Evolutionary conservation across 2,888 invertebrate species (phyloP), one percentile per base, ranked within the genome.

Genomic region (Candidula unifasciata): DNA sequence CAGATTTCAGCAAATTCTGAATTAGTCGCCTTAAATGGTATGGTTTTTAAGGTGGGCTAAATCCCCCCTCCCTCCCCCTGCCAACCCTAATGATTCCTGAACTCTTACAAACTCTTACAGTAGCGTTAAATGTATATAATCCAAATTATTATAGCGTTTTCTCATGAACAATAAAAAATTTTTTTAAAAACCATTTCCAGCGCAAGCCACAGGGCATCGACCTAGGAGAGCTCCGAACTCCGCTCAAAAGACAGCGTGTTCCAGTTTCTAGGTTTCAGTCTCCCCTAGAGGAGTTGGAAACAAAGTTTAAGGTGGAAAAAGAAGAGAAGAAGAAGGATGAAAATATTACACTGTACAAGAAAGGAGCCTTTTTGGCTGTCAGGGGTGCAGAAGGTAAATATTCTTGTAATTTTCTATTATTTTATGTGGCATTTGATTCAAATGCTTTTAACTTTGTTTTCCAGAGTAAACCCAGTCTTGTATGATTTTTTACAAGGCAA

Each of bases 311-410:
- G 10, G 82, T 88, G 21, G 89, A 89, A 0, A 90, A 90, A 86
- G 85, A 88, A 0, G 89, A 88, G 76, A 84, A 88, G n/a, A 87
- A 88, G 30, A 90, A 91, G 80, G 97, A 97, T 90, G 97, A 97
- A 88, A 97, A 96, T 92, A 95, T 97, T 69, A 96, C 97, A 90
- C 96, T 97, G 3, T 97, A 97, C 93, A 97, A 97, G 94, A 97
- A 97, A 96, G 96, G 95, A 92, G 97, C 97, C 94, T 97, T 97
- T 94, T 94, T 98, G 92, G 98, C 97, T 2, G 97, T 98, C 0
- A 95, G 98, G 89, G 98, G 97, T 93, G 96, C 96, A 0, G 97
- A 97, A 93, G 97, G 97, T 89, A 96, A 96, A 87, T 97, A 97
- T 94, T 24, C 13, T 10, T 21, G 10, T 60, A 16, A 18, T 60